phyloP scores from a whole-genome alignment of 2,888 invertebrate genomes.

The Thymelicus acteon region DNA sequence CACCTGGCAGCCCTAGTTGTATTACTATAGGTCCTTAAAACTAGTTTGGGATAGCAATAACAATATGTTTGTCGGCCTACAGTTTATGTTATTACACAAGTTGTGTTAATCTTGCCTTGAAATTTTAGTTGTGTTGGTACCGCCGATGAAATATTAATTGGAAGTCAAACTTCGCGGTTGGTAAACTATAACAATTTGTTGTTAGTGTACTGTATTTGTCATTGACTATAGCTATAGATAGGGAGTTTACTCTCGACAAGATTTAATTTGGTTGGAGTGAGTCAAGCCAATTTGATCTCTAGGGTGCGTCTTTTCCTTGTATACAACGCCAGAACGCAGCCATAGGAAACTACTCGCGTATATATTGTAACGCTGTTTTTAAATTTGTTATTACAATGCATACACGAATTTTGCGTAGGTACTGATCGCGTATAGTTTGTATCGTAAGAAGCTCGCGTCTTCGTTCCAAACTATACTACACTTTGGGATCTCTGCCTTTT shows the following conservation, averaged over 20 bases:
- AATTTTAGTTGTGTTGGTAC: conserved; percentile 29
- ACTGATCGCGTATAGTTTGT: too few relatives aligned
- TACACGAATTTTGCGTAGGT: too few relatives aligned
- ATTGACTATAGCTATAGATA: neutral
- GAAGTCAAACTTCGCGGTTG: conserved; percentile 19
- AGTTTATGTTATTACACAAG: conserved; percentile 34
- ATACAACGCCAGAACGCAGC: too few relatives aligned
- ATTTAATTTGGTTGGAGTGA: too few relatives aligned
- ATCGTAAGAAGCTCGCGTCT: too few relatives aligned
- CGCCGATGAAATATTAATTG: conserved; percentile 34
- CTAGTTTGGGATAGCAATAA: conserved; percentile 8
- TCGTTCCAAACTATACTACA: too few relatives aligned
- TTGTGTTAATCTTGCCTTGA: conserved; percentile 35
- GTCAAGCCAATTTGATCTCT: too few relatives aligned
- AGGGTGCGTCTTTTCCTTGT: too few relatives aligned
- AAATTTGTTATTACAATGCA: too few relatives aligned
- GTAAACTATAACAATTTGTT: conserved; percentile 12
- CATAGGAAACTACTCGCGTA: too few relatives aligned
- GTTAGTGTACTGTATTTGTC: conserved; percentile 22
- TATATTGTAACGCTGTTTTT: too few relatives aligned
- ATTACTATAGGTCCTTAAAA: neutral
- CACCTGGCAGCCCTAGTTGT: neutral
- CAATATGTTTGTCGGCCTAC: conserved; percentile 24
- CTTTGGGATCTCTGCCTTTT: too few relatives aligned
- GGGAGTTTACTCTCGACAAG: neutral